Conservation (phyloP, 2,888 invertebrate species). For the Netelia fuscicornis region DNA sequence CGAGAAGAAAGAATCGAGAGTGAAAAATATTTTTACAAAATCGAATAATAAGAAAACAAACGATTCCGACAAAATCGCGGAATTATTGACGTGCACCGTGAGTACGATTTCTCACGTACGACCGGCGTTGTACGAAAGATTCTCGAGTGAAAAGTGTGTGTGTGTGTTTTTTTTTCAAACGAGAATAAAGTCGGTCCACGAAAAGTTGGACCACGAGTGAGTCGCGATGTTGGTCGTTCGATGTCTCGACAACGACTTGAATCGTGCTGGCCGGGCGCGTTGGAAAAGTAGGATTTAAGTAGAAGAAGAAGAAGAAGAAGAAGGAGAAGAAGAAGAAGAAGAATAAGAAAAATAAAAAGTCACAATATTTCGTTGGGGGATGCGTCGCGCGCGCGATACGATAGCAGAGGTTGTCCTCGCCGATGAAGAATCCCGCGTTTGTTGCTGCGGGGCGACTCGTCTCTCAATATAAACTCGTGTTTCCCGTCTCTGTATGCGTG, state of each 20-base stretch:
- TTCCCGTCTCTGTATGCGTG: constrained; percentile 4
- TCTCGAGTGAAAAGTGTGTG: not conserved
- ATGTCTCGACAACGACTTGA: constrained; percentile 52
- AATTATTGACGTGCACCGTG: not conserved
- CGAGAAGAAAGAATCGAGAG: not conserved
- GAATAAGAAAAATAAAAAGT: constrained; percentile 34
- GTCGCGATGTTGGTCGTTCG: constrained; percentile 44
- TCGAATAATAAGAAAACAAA: not conserved
- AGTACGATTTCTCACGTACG: too few species aligned
- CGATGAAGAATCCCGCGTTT: constrained; percentile 44
- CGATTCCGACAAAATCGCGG: not conserved
- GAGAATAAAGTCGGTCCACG: not conserved
- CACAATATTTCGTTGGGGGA: constrained; percentile 53
- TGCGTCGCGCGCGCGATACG: not conserved
- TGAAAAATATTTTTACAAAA: not conserved
- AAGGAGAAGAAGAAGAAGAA: too few species aligned
- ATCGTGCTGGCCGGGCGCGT: constrained; percentile 26
- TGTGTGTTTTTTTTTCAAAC: not conserved
- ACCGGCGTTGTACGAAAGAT: not conserved
- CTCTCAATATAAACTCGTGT: constrained; percentile 43
- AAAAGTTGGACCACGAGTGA: not conserved
- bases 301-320: too few species aligned
- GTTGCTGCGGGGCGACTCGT: constrained; percentile 4
- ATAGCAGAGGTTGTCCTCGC: constrained; percentile 17
- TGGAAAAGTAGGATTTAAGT: not conserved